Conservation (phyloP, 2,888 invertebrate species). For the Geophilus truncorum region DNA sequence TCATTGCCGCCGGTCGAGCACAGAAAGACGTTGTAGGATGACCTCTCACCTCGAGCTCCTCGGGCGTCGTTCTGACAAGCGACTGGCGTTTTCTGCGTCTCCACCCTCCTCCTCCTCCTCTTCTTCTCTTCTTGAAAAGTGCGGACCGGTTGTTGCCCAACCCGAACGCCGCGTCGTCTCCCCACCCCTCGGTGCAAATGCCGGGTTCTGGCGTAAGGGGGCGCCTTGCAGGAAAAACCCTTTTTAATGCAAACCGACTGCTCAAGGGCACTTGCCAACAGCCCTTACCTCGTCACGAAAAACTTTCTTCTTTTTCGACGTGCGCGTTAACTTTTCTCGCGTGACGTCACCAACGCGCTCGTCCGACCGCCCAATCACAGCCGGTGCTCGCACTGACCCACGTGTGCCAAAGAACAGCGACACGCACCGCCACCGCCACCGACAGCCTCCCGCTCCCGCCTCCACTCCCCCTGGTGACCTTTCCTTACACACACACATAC, state of each 20-base stretch:
- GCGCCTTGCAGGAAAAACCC: constrained; percentile 7
- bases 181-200: constrained; percentile 3
- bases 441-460: not conserved
- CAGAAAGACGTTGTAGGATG: not conserved
- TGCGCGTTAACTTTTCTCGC: not conserved
- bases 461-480: not conserved
- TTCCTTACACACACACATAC: not conserved
- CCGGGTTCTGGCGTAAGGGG: not conserved
- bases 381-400: not conserved
- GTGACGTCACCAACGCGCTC: constrained; percentile 1
- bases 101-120: not conserved
- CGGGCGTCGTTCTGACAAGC: constrained; percentile 23
- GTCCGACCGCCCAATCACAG: constrained; percentile 8
- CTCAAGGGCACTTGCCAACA: constrained; percentile 27
- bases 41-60: constrained; percentile 25
- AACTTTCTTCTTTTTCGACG: constrained; percentile 24
- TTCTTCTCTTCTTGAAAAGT: not conserved
- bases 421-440: too few species aligned
- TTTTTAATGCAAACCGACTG: constrained; percentile 16
- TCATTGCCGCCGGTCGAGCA: constrained; percentile 6
- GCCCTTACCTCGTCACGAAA: constrained; percentile 1
- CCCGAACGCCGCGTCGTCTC: not conserved
- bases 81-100: constrained; percentile 9
- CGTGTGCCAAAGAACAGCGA: constrained; percentile 16
- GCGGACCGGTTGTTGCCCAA: constrained; percentile 18